Evolutionary conservation across 2,888 invertebrate species (phyloP).

Genomic region (Pollenia angustigena): DNA sequence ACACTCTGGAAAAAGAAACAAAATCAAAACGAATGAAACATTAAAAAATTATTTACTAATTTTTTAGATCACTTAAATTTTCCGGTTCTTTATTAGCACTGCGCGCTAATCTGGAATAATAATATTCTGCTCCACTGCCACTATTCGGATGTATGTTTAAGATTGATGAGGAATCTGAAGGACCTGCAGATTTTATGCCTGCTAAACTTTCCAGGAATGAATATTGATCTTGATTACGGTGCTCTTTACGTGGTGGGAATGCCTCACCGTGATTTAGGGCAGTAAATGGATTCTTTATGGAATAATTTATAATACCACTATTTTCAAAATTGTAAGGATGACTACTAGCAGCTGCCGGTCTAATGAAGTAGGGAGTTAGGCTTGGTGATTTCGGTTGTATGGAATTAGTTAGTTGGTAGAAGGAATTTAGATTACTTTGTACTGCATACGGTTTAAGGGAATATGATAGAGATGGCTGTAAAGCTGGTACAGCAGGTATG

Average conservation of each 20-base stretch:
- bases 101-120: constrained; percentile 72
- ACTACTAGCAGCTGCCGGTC: constrained; percentile 42
- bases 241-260: constrained; percentile 80
- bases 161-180: constrained; percentile 31
- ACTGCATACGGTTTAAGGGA: constrained; percentile 56
- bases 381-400: constrained; percentile 67
- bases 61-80: constrained; percentile 17
- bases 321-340: constrained; percentile 80
- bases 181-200: constrained; percentile 59
- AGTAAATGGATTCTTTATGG: constrained; percentile 81
- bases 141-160: constrained; percentile 66
- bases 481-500: background rate
- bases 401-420: constrained; percentile 69
- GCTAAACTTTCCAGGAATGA: constrained; percentile 81
- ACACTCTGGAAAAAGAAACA: background rate
- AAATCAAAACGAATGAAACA: background rate
- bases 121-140: constrained; percentile 72
- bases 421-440: constrained; percentile 34
- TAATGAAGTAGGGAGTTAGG: constrained; percentile 45
- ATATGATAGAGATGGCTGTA: constrained; percentile 21
- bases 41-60: background rate
- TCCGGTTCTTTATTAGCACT: constrained; percentile 35
- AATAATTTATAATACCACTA: constrained; percentile 79
- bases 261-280: constrained; percentile 82
- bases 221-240: constrained; percentile 76